Percentiles rank a stretch among this genome's conserved stretches.
Evolutionary conservation across 2,113 vertebrate species (phyloP).

Genomic region (Melanocharis versteri): DNA sequence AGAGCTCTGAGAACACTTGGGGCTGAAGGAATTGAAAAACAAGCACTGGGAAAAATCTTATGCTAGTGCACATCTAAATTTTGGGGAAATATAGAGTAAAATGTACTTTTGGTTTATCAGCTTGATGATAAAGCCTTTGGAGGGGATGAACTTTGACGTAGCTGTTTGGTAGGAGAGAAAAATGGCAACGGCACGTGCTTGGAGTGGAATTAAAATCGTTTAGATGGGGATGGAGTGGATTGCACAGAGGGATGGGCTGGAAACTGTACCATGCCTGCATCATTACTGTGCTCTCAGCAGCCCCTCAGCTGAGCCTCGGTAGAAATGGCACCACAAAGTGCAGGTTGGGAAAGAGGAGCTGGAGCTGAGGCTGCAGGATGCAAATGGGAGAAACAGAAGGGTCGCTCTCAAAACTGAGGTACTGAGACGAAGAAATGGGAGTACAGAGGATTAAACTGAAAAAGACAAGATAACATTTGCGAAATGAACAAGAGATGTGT

Average conservation of each 20-base stretch:
- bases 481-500: slow-evolving; percentile 37
- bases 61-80: background rate
- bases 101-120: background rate
- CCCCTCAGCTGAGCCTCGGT: background rate
- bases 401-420: background rate
- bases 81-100: background rate
- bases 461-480: background rate
- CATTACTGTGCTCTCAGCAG: background rate
- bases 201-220: background rate
- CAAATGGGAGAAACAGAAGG: background rate
- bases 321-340: background rate
- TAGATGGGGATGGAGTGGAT: background rate
- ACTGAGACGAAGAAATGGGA: background rate
- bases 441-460: background rate
- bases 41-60: background rate
- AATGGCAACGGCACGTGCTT: background rate
- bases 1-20: background rate
- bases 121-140: background rate
- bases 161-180: background rate
- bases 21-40: background rate
- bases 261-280: background rate
- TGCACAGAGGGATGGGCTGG: background rate
- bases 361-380: background rate
- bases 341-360: background rate
- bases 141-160: background rate